Base-by-base conservation (phyloP, 2,113 vertebrate species). In the Laterallus jamaicensis region DNA sequence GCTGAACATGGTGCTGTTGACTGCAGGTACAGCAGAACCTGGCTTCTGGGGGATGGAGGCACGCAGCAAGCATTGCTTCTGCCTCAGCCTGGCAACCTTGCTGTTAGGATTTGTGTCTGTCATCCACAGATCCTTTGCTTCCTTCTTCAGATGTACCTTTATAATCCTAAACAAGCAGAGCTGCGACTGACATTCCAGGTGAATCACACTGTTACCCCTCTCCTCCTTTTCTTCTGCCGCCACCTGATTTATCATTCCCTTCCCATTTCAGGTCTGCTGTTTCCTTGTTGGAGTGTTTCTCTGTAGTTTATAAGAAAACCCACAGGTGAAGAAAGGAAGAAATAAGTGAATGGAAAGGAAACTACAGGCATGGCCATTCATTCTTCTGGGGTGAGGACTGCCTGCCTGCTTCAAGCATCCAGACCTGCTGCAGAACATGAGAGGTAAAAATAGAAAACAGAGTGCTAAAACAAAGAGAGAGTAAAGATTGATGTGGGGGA, bases 331-430 rank as follows among this genome's bases (percentile, higher is more conserved):
- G 68, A 83, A 86, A 79, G 35, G n/a, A 44, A 64, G 25, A 91
- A 76, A 69, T n/a, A 86, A 91, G 60, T 58, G 96, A 78, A 64
- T 87, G 60, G 63, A 82, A 87, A 89, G 86, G 56, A 93, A 93
- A 78, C 28, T 52, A 32, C 39, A 74, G 60, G 44, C 28, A 14
- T 4, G 47, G 63, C 77, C 59, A 5, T 93, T 84, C 91, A 87
- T 96, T 64, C 58, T 90, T 68, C 64, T 93, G 85, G 87, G 88
- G 71, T 52, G 47, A 60, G 59, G 56, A 82, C 9, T 9, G 68
- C 63, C 84, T 73, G 59, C 77, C 73, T 91, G 83, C 60, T 74
- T 78, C 86, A 91, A 54, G 64, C 9, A 0, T 54, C 63, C 37
- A 47, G 70, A 68, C 40, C 52, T 37, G 44, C 67, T 74, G 60